A percentile compares a stretch with the other conserved stretches of the same genome.
Evolutionary conservation across 2,113 vertebrate genomes (phyloP).

Genomic region (Apodemus sylvaticus): DNA sequence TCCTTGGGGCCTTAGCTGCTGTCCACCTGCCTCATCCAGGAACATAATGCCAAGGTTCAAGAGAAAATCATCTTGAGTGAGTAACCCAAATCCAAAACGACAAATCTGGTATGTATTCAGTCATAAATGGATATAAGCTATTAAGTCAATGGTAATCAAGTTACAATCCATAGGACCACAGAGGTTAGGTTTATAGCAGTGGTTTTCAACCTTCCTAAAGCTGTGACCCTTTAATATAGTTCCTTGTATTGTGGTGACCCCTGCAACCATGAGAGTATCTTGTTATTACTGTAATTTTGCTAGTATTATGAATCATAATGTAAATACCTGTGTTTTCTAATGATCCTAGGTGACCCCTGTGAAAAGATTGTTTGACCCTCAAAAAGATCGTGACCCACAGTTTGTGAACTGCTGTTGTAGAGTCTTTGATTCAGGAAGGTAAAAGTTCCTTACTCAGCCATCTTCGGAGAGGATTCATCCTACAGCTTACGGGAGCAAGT

Average conservation of each 20-base stretch:
- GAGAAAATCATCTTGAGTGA: neutral
- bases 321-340: neutral
- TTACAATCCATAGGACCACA: neutral
- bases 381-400: neutral
- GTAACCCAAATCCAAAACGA: neutral
- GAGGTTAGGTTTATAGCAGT: neutral
- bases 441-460: neutral
- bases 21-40: neutral
- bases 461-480: neutral
- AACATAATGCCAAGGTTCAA: neutral
- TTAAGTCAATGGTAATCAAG: neutral
- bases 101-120: neutral
- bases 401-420: neutral
- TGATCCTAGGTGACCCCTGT: neutral
- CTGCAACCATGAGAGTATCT: neutral
- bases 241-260: neutral
- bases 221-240: neutral
- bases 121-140: neutral
- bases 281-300: neutral
- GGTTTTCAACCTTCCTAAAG: neutral
- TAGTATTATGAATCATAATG: neutral
- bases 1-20: neutral
- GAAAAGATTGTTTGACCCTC: neutral
- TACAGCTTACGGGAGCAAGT: neutral
- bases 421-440: neutral